A percentile compares a stretch with the other conserved stretches of the same genome.
Evolutionary conservation across 2,113 vertebrate genomes (phyloP).

Genomic region (Tauraco erythrolophus): DNA sequence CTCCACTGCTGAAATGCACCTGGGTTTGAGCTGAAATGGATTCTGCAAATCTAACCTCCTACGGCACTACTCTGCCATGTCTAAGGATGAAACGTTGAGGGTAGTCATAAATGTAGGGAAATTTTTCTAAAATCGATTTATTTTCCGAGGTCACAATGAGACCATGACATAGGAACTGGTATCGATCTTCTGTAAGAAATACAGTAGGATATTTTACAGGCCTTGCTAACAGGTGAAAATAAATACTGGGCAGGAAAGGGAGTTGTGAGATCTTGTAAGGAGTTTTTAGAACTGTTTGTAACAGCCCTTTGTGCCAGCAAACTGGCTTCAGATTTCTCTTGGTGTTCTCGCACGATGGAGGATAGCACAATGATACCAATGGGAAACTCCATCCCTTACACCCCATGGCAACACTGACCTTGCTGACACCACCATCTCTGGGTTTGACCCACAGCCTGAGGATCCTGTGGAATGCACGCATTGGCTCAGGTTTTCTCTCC

Average conservation of each 20-base stretch:
- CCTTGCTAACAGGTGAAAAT: neutral
- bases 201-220: neutral
- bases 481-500: neutral
- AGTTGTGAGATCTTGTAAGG: neutral
- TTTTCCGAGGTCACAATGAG: neutral
- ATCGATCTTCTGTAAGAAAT: neutral
- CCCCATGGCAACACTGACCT: neutral
- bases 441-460: neutral
- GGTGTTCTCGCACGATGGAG: neutral
- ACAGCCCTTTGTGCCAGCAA: neutral
- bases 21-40: neutral
- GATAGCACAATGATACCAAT: too few species aligned
- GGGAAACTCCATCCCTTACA: neutral
- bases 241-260: neutral
- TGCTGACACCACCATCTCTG: neutral
- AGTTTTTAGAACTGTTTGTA: neutral
- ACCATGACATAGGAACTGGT: neutral
- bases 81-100: neutral
- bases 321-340: neutral
- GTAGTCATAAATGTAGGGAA: neutral
- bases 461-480: neutral
- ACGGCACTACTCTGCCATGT: accelerated
- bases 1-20: neutral
- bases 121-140: neutral
- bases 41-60: neutral